These are phyloP conservation scores for Dendrolimus pini DNA, from an alignment of 2,888 invertebrate genomes.

Conservation along the genomic window DNA sequence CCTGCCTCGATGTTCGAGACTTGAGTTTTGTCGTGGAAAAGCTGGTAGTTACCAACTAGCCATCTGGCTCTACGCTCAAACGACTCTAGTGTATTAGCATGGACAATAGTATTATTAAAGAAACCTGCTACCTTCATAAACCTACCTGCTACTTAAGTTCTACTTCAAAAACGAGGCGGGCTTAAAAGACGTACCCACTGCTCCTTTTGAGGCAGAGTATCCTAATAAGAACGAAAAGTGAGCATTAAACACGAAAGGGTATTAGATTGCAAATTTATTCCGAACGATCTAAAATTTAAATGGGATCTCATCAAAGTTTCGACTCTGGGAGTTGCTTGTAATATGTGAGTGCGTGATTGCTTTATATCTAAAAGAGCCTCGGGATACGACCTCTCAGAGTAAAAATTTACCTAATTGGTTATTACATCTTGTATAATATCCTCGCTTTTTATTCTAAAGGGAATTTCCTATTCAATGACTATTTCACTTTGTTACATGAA, in stretches of 20 bases:
- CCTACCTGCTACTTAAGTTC: no score
- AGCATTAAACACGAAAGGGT: constrained; percentile 43
- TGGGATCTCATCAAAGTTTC: constrained; percentile 63
- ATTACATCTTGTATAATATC: constrained; percentile 21
- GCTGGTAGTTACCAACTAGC: no score
- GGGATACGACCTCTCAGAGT: constrained; percentile 18
- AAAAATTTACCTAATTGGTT: constrained; percentile 31
- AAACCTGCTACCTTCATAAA: no score
- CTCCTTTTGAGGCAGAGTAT: background rate
- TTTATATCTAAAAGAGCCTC: constrained; percentile 36
- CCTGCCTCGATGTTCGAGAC: no score
- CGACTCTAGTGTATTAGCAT: no score
- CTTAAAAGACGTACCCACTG: no score
- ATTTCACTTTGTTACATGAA: no score
- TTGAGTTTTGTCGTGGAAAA: no score
- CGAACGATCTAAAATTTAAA: constrained; percentile 64
- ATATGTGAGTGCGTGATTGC: constrained; percentile 41
- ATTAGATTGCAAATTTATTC: constrained; percentile 66
- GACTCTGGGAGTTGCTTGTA: constrained; percentile 34
- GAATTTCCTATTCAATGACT: background rate
- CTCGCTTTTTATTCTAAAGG: constrained; percentile 1
- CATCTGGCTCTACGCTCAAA: no score
- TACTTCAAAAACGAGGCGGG: no score
- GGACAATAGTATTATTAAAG: no score
- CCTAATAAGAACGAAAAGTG: constrained; percentile 19